phyloP scores from a whole-genome alignment of 2,113 vertebrate genomes.

The Pituophis catenifer region DNA sequence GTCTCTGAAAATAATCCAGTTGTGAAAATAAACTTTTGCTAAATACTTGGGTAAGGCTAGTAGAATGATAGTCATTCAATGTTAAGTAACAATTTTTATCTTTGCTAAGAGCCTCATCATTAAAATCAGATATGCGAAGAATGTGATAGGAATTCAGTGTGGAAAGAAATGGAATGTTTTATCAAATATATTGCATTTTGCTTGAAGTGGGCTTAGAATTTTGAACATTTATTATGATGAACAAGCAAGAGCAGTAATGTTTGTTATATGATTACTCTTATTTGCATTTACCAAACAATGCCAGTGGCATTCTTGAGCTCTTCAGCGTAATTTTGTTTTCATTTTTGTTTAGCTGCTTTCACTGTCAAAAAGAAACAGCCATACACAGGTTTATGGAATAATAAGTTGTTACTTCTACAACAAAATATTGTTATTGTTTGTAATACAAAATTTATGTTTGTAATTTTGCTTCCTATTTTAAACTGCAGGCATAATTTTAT shows the following conservation, averaged over 20 bases:
- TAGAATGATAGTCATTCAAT: not conserved
- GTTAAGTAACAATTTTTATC: not conserved
- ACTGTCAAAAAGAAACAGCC: not conserved
- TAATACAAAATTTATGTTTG: not conserved
- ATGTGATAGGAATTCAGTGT: not conserved
- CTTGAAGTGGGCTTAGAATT: not conserved
- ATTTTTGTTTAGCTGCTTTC: not conserved
- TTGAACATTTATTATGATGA: not conserved
- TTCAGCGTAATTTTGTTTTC: not conserved
- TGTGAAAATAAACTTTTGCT: not conserved
- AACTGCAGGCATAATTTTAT: not conserved
- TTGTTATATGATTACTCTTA: not conserved
- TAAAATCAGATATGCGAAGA: not conserved
- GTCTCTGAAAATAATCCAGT: not conserved
- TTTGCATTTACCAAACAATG: not conserved
- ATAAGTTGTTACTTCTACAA: not conserved
- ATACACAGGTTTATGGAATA: not conserved
- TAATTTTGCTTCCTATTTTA: not conserved
- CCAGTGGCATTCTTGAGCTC: not conserved
- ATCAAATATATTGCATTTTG: not conserved
- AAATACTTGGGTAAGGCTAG: not conserved
- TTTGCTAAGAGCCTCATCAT: not conserved
- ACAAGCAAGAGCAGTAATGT: not conserved
- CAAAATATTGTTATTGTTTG: not conserved
- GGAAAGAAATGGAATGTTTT: not conserved